These are phyloP conservation scores for Mastacembelus armatus DNA, from an alignment of 2,797 vertebrate species.

Conservation along the genomic window DNA sequence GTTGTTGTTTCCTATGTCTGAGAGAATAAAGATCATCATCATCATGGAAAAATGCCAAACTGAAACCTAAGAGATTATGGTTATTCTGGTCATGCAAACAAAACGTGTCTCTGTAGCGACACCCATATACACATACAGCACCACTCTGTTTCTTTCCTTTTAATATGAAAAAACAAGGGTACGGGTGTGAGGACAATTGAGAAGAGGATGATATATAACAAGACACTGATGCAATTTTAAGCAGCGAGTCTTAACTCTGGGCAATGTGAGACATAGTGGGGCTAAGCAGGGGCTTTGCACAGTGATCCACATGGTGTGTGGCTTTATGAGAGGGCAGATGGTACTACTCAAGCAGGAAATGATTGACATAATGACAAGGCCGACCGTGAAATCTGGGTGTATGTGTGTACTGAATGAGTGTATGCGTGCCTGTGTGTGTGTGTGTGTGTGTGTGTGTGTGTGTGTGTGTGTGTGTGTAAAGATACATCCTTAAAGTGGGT, in stretches of 20 bases:
- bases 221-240: conserved; percentile 50
- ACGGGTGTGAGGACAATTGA: conserved; percentile 14
- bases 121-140: background rate
- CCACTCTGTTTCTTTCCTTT: background rate
- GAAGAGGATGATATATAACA: conserved; percentile 29
- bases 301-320: conserved; percentile 75
- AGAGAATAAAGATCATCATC: background rate
- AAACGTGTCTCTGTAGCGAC: background rate
- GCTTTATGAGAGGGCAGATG: conserved; percentile 89
- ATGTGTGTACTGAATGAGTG: conserved; percentile 39
- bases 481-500: conserved; percentile 44
- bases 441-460: conserved; percentile 34
- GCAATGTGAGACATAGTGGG: conserved; percentile 46
- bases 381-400: conserved; percentile 65
- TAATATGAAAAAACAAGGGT: conserved; percentile 2
- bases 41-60: background rate
- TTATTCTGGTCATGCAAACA: conserved; percentile 1
- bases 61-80: no score
- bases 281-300: conserved; percentile 76
- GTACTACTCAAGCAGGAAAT: conserved; percentile 86
- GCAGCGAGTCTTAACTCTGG: conserved; percentile 63
- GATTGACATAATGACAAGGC: conserved; percentile 86
- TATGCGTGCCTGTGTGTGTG: conserved; percentile 27
- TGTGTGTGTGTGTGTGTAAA: conserved; percentile 34
- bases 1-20: conserved; percentile 13